Evolutionary conservation across 1,140 invertebrate species (phyloP).

Genomic region (Aplysia californica): DNA sequence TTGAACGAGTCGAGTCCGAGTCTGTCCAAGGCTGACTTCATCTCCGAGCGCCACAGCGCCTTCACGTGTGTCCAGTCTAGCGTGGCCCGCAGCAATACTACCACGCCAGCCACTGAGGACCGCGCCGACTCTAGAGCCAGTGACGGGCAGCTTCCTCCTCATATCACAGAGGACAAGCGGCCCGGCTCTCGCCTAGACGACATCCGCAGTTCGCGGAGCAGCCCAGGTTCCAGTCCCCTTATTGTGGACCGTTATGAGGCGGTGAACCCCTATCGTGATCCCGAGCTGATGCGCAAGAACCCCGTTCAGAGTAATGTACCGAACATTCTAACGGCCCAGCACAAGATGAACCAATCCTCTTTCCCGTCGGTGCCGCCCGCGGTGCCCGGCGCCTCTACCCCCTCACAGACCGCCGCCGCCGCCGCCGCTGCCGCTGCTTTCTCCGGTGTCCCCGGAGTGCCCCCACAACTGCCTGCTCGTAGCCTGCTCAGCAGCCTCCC

Average conservation of each 20-base stretch:
- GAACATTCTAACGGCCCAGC: slow-evolving; percentile 25
- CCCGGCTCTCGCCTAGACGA: slow-evolving; percentile 54
- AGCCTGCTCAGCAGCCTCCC: slow-evolving; percentile 32
- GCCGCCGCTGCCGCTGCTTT: slow-evolving; percentile 16
- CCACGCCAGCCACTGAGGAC: slow-evolving; percentile 36
- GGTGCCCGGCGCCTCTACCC: slow-evolving; percentile 3
- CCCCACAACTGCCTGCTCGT: slow-evolving; percentile 15
- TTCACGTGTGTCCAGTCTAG: slow-evolving; percentile 31
- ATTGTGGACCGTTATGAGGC: slow-evolving; percentile 60
- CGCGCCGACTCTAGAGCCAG: slow-evolving; percentile 51
- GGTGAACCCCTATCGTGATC: slow-evolving; percentile 62
- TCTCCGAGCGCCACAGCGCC: slow-evolving; percentile 28
- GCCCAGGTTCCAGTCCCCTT: slow-evolving; percentile 62
- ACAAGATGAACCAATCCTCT: slow-evolving; percentile 33
- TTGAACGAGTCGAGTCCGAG: too few relatives aligned
- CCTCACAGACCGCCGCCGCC: slow-evolving; percentile 7
- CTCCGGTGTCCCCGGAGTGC: slow-evolving; percentile 20
- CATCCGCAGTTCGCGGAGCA: slow-evolving; percentile 52
- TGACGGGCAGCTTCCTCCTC: slow-evolving; percentile 47
- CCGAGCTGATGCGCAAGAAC: slow-evolving; percentile 65
- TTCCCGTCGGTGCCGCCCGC: slow-evolving; percentile 22
- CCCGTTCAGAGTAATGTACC: slow-evolving; percentile 58
- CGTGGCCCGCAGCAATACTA: slow-evolving; percentile 24
- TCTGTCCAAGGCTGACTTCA: not conserved
- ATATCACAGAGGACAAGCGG: slow-evolving; percentile 45